Evolutionary conservation across 2,888 invertebrate genomes (phyloP), one percentile per base, ranked within the genome.

Genomic region (Acheta domesticus): DNA sequence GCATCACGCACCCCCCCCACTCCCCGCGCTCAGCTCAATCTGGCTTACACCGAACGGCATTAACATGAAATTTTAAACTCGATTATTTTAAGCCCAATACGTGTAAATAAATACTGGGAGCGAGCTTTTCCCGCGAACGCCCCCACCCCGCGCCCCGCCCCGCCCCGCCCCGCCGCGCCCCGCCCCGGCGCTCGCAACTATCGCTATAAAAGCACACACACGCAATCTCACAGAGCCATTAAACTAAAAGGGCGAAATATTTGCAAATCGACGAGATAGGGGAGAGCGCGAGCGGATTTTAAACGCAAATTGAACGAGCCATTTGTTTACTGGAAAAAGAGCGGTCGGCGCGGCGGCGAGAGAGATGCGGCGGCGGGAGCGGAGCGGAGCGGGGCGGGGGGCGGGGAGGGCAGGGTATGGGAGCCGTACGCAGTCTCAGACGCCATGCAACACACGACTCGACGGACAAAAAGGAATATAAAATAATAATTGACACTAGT

Each of bases 1-100:
- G 12, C 62, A 19, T 62, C 62, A 62, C 62, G 62, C 62, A 62
- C 14, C 12, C 62, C 62, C 62, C 12, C 62, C 62, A 4, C 4
- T 12, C n/a, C 16, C 62, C n/a, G 62, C 62, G n/a, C n/a, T 62
- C 14, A 62, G 62, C 62, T 62, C 62, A 62, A 62, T 62, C 62
- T 62, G 62, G 62, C 62, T 62, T 62, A 62, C 62, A 62, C 62
- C n/a, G 62, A 62, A 62, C 62, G 62, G 62, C 62, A 62, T 62
- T 62, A 62, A 62, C 62, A 62, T 62, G 62, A 62, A 62, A 62
- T 62, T 62, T 62, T 62, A 62, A 62, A 62, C 62, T 62, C 62
- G 62, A 62, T 62, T 16, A 14, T 62, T 62, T 62, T 62, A 62
- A 62, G 62, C 62, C n/a, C 62, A 62, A 62, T 62, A 62, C 62